Evolutionary conservation across 92 coral and sea anemone genomes (phyloP), one percentile per base, ranked within the genome.

Genomic region (Plumapathes pennacea): DNA sequence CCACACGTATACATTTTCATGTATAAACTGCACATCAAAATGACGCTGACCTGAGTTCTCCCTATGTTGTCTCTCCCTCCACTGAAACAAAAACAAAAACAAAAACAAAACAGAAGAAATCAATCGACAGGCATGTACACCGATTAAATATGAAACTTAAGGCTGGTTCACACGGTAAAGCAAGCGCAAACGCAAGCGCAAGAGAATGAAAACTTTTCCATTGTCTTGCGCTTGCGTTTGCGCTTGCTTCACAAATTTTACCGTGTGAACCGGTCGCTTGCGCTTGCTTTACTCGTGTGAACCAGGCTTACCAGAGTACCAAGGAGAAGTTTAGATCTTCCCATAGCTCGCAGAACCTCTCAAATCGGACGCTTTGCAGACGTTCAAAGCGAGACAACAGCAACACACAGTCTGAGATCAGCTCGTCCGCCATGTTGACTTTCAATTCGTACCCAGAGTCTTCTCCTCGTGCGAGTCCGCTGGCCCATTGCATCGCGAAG

Each of bases 331-430:
- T 91, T 84, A 91, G 80, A 44, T 91, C 89, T 52, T 82, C 81
- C 97, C 97, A 91, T 12, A 91, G 76, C 49, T 88, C 90, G 43
- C 97, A 91, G 39, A 91, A 91, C 42, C 38, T 72, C 49, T 89
- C 97, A 61, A 91, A 91, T 62, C 97, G 58, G 15, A 91, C 92
- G 41, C 77, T 91, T 8, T 72, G 74, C 10, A 67, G 83, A 60
- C 75, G 85, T 63, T 91, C 97, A 71, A 91, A 91, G 45, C 96
- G 96, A 25, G 96, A 89, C 36, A 91, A 69, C 64, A 91, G 64
- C 38, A 85, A 57, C 25, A 96, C 96, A 64, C 97, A 91, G 60
- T 91, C 97, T 48, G 78, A 57, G 29, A 89, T 72, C 84, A 91
- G 47, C 34, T 86, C 96, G 37, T 89, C 91, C 82, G 97, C 97